phyloP scores from a whole-genome alignment of 1,140 invertebrate genomes.

The Zaprionus capensis region DNA sequence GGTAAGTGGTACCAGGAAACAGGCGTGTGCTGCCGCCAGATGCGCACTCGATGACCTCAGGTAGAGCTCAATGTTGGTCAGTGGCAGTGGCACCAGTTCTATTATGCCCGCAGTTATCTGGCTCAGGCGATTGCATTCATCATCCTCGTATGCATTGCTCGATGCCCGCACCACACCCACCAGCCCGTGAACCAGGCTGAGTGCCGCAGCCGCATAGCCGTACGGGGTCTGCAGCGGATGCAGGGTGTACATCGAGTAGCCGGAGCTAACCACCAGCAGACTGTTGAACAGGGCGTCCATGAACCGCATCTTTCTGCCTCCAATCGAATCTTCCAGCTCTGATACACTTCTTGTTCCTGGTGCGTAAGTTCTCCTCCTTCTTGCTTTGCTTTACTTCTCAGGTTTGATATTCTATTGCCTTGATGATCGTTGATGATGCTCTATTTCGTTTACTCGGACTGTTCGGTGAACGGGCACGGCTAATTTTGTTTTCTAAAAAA shows the following conservation, averaged over 20 bases:
- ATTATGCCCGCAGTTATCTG: slow-evolving; percentile 59
- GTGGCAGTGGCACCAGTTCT: slow-evolving; percentile 70
- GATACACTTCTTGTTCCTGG: not conserved
- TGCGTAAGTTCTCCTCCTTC: not conserved
- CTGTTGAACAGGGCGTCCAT: slow-evolving; percentile 74
- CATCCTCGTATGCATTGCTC: slow-evolving; percentile 42
- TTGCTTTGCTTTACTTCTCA: not conserved
- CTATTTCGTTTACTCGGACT: slow-evolving; percentile 14
- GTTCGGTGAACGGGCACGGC: slow-evolving; percentile 35
- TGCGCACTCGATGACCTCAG: slow-evolving; percentile 50
- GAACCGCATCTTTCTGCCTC: slow-evolving; percentile 45
- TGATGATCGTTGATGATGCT: not conserved
- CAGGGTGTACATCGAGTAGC: slow-evolving; percentile 69
- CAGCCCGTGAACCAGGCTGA: slow-evolving; percentile 70
- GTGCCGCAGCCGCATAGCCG: slow-evolving; percentile 61
- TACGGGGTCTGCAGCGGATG: slow-evolving; percentile 65
- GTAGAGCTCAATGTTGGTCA: slow-evolving; percentile 74
- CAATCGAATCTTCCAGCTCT: not conserved
- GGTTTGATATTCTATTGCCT: not conserved
- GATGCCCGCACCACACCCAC: slow-evolving; percentile 62
- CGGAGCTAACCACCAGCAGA: slow-evolving; percentile 70
- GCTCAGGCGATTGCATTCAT: slow-evolving; percentile 55
- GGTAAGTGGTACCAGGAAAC: slow-evolving; percentile 67
- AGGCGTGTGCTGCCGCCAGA: slow-evolving; percentile 64
- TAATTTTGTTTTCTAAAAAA: slow-evolving; percentile 53